These are phyloP conservation scores for Xenus cinereus DNA, from an alignment of 2,113 vertebrate genomes.

Conservation along the genomic window DNA sequence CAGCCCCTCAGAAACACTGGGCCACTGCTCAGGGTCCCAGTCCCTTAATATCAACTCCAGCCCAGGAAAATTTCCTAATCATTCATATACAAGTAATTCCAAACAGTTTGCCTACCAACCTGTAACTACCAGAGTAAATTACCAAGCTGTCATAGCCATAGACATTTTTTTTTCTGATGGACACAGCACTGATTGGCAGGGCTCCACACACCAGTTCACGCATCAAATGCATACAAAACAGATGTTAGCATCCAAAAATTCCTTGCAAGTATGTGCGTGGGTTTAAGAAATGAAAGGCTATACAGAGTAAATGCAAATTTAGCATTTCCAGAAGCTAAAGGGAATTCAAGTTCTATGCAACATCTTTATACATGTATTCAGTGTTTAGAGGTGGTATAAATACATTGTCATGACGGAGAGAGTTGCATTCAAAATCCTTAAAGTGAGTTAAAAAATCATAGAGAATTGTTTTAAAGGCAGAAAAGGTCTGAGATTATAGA, in stretches of 20 bases:
- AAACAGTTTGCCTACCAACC: background rate
- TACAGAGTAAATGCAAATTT: background rate
- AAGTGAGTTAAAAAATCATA: background rate
- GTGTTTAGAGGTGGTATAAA: background rate
- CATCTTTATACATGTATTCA: background rate
- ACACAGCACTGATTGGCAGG: background rate
- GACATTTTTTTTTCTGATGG: background rate
- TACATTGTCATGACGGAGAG: rapidly evolving
- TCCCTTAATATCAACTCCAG: background rate
- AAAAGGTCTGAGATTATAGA: background rate
- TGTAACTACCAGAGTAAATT: background rate
- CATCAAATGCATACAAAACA: background rate
- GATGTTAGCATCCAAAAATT: background rate
- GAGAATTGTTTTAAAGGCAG: background rate
- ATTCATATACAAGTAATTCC: background rate
- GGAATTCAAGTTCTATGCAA: background rate
- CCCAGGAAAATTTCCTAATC: background rate
- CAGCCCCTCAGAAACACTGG: background rate
- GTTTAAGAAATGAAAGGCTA: background rate
- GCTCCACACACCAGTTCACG: background rate
- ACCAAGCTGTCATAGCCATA: background rate
- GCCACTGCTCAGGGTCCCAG: too few species aligned
- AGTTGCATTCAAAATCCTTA: background rate
- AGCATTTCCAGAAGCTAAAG: background rate
- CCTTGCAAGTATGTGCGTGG: background rate